Percentiles rank a stretch among this genome's conserved stretches.
These are phyloP conservation scores for Seriola quinqueradiata DNA, from an alignment of 2,113 vertebrate genomes.

Conservation along the genomic window DNA sequence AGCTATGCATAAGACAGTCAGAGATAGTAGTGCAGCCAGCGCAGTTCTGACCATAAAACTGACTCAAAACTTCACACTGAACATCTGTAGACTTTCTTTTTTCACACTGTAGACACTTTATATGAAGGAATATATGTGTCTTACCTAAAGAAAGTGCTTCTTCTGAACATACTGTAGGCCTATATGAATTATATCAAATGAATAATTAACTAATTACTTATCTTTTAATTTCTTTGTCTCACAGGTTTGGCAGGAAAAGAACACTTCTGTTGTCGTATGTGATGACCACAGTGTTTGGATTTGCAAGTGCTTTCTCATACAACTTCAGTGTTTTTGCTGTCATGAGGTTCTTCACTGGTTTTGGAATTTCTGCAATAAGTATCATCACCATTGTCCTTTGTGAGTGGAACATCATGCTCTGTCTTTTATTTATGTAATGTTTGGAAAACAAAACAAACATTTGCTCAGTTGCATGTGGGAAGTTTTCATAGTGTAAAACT, in stretches of 20 bases:
- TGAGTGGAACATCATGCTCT: conserved; percentile 53
- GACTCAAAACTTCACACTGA: background rate
- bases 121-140: too few relatives aligned
- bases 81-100: too few relatives aligned
- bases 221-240: background rate
- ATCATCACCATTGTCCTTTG: conserved; percentile 74
- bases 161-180: background rate
- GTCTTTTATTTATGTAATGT: background rate
- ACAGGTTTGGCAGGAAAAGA: conserved; percentile 78
- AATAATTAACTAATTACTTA: background rate
- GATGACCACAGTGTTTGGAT: conserved; percentile 47
- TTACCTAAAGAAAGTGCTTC: background rate
- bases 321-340: conserved; percentile 71
- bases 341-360: conserved; percentile 80
- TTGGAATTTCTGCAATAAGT: conserved; percentile 77
- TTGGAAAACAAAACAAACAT: background rate
- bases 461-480: background rate
- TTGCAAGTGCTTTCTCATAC: conserved; percentile 72
- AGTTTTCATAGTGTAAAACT: background rate
- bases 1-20: background rate
- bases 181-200: background rate
- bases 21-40: background rate
- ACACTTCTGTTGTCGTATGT: conserved; percentile 75
- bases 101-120: too few relatives aligned
- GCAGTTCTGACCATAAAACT: background rate